Evolutionary conservation across 2,113 vertebrate species (phyloP).

Genomic region (Pao palembangensis): DNA sequence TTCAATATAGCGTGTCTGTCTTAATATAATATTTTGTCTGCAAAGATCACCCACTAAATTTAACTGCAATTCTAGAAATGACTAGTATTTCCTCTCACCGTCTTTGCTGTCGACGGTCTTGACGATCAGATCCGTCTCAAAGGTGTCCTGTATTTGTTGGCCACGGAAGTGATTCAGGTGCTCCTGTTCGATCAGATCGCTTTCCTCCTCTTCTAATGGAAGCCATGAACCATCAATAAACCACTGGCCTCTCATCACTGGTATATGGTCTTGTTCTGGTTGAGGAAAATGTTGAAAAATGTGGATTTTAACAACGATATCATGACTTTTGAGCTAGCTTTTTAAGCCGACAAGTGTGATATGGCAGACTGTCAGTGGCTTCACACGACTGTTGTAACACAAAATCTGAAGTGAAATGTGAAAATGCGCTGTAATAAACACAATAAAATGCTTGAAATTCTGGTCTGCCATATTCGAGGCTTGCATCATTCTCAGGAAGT

Average conservation of each 20-base stretch:
- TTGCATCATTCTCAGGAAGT: too few species aligned
- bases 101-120: constrained; percentile 91
- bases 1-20: background rate
- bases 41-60: too few species aligned
- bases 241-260: constrained; percentile 98
- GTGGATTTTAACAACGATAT: background rate
- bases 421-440: too few species aligned
- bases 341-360: too few species aligned
- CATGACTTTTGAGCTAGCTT: background rate
- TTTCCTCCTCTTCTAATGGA: constrained; percentile 94
- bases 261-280: constrained; percentile 89
- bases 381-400: too few species aligned
- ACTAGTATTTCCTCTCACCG: constrained; percentile 79
- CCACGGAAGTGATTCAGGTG: constrained; percentile 89
- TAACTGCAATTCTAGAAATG: background rate
- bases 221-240: constrained; percentile 97
- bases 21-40: constrained; percentile 3
- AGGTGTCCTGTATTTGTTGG: constrained; percentile 87
- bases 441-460: too few species aligned
- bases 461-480: too few species aligned
- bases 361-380: too few species aligned
- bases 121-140: constrained; percentile 85
- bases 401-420: too few species aligned
- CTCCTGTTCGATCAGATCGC: constrained; percentile 91
- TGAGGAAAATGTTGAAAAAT: constrained; percentile 18